Evolutionary conservation across 2,113 vertebrate species (phyloP).

Genomic region (Geococcyx californianus): DNA sequence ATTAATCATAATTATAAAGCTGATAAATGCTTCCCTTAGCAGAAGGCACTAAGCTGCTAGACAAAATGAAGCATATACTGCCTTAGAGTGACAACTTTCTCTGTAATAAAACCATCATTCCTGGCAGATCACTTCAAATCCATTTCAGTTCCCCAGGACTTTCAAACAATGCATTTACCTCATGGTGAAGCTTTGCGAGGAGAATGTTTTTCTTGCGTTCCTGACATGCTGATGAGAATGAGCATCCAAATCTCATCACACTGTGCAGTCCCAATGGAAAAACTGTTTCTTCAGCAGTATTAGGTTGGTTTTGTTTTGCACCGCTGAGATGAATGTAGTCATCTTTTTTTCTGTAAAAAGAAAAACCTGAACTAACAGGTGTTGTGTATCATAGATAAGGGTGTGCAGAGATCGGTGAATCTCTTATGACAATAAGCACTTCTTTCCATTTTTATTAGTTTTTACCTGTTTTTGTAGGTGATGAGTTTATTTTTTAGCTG

Average conservation of each 20-base stretch:
- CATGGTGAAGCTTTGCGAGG: background rate
- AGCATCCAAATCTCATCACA: background rate
- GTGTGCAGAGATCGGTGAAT: background rate
- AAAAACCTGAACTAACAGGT: background rate
- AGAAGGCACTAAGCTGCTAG: background rate
- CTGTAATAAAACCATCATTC: background rate
- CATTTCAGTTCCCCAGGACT: conserved; percentile 12
- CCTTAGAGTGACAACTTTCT: background rate
- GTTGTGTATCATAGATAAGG: conserved; percentile 1
- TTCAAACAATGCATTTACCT: conserved; percentile 30
- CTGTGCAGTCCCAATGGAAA: background rate
- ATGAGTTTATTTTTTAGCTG: conserved; percentile 50
- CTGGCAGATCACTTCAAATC: conserved; percentile 1
- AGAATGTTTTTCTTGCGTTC: background rate
- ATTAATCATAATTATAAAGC: background rate
- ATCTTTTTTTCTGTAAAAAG: conserved; percentile 26
- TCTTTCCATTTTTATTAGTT: background rate
- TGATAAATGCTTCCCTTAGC: background rate
- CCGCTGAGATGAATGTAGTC: conserved; percentile 17
- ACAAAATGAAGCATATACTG: background rate
- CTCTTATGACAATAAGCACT: conserved; percentile 24
- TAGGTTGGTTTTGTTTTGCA: background rate
- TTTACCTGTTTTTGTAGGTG: conserved; percentile 47
- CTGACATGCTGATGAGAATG: background rate
- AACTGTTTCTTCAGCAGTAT: background rate